Evolutionary conservation across 2,797 vertebrate species (phyloP).

Genomic region (Triplophysa bombifrons): DNA sequence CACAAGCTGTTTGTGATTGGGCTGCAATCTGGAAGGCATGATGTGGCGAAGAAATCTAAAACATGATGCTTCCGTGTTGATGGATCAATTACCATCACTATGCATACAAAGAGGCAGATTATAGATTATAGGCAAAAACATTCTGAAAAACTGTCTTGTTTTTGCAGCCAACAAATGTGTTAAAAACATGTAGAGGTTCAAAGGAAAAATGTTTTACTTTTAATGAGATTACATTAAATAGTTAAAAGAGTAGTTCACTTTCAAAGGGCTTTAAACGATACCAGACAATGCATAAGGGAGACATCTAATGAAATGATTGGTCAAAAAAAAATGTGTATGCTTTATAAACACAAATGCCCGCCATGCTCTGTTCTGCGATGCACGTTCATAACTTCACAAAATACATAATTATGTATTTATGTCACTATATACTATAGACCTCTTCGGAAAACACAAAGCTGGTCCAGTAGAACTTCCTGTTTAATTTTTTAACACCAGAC

Average conservation of each 20-base stretch:
- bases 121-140: too few relatives aligned
- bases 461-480: too few relatives aligned
- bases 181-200: conserved; percentile 52
- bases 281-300: too few relatives aligned
- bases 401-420: too few relatives aligned
- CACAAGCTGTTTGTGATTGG: conserved; percentile 58
- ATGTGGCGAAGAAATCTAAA: conserved; percentile 49
- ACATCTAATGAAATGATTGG: too few relatives aligned
- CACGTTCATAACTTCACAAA: too few relatives aligned
- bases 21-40: conserved; percentile 56
- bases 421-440: not conserved
- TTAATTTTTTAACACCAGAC: too few relatives aligned
- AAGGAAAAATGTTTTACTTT: not conserved
- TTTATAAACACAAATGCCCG: too few relatives aligned
- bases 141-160: not conserved
- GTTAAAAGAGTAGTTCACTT: not conserved
- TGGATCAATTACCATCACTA: conserved; percentile 50
- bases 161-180: conserved; percentile 49
- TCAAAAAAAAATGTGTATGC: too few relatives aligned
- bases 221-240: conserved; percentile 3
- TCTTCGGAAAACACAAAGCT: not conserved
- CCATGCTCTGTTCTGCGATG: too few relatives aligned
- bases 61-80: conserved; percentile 42
- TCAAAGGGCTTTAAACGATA: too few relatives aligned
- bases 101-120: not conserved